phyloP scores from a whole-genome alignment of 2,797 vertebrate species.

The Bovichtus variegatus region DNA sequence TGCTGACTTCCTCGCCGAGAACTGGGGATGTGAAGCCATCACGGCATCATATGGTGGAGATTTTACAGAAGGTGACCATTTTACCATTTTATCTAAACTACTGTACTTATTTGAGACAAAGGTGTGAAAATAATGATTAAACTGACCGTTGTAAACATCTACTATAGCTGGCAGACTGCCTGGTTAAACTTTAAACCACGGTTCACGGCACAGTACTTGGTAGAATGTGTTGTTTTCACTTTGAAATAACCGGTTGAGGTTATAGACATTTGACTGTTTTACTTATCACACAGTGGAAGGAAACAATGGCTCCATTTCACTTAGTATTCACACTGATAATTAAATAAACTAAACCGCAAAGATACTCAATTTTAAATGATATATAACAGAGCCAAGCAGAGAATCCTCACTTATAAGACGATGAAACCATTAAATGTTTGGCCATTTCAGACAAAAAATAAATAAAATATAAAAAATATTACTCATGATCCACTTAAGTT shows the following conservation, averaged over 20 bases:
- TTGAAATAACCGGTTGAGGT: not conserved
- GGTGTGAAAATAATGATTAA: not conserved
- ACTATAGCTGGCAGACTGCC: not conserved
- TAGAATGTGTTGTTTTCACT: not conserved
- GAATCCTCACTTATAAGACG: not conserved
- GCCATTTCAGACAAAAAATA: not conserved
- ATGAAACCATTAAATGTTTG: not conserved
- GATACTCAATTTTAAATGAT: not conserved
- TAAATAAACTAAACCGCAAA: not conserved
- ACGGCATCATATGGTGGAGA: not conserved
- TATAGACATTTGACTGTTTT: not conserved
- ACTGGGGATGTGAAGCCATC: not conserved
- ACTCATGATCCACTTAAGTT: too few relatives aligned
- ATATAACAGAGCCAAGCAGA: not conserved
- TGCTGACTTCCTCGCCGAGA: too few relatives aligned
- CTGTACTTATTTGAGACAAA: not conserved
- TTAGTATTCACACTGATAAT: too few relatives aligned
- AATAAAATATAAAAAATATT: too few relatives aligned
- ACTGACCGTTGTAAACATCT: not conserved
- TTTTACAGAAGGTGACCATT: not conserved
- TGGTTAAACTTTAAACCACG: conserved; percentile 14
- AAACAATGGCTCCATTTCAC: not conserved
- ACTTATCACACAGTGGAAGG: not conserved
- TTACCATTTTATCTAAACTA: not conserved
- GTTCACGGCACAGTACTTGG: not conserved